Evolutionary conservation across 2,113 vertebrate genomes (phyloP).

Genomic region (Suncus etruscus): DNA sequence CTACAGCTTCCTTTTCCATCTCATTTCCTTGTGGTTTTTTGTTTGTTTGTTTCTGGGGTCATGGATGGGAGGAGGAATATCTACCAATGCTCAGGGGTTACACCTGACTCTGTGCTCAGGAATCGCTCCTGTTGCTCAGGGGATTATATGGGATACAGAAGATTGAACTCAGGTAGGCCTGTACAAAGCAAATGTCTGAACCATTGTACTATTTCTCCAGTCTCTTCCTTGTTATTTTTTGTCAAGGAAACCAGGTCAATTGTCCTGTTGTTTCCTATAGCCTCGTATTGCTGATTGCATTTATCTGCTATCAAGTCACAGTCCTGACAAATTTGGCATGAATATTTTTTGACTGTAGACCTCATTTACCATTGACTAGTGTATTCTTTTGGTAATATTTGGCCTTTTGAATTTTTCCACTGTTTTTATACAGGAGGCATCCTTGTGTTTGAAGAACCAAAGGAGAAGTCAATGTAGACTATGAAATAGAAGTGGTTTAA

Average conservation of each 20-base stretch:
- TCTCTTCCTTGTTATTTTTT: constrained; percentile 11
- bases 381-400: constrained; percentile 49
- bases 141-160: too few relatives aligned
- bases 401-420: constrained; percentile 10
- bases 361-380: neutral
- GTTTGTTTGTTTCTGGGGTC: too few relatives aligned
- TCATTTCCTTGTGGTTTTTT: neutral
- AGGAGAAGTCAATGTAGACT: neutral
- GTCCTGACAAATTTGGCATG: neutral
- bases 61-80: too few relatives aligned
- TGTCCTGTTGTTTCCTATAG: neutral
- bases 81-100: too few relatives aligned
- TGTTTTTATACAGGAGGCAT: constrained; percentile 24
- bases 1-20: neutral
- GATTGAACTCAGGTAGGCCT: too few relatives aligned
- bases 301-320: constrained; percentile 15
- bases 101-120: too few relatives aligned
- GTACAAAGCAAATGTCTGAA: too few relatives aligned
- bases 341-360: constrained; percentile 29
- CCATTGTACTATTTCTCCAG: too few relatives aligned
- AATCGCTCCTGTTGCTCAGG: too few relatives aligned
- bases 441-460: constrained; percentile 30
- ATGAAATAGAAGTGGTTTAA: neutral
- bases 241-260: constrained; percentile 28
- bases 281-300: neutral